A percentile compares a stretch with the other conserved stretches of the same genome.
These are phyloP conservation scores for Philopotamus ludificatus DNA, from an alignment of 1,140 invertebrate genomes.

Conservation along the genomic window DNA sequence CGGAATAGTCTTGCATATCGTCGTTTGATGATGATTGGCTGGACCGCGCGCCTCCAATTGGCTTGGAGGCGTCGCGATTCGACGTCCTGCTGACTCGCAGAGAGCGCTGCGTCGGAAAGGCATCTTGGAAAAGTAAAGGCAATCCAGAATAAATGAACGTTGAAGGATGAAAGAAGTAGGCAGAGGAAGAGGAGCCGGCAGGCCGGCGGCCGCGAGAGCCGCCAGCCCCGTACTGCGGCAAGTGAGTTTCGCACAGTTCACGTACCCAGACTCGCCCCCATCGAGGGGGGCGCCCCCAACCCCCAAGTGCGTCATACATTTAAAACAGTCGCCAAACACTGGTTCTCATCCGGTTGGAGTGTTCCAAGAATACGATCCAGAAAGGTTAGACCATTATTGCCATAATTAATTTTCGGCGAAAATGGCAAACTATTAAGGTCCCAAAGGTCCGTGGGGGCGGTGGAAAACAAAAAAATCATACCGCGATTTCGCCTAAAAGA, in stretches of 20 bases:
- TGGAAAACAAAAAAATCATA: too few species aligned
- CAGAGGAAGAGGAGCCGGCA: neutral
- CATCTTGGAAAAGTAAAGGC: neutral
- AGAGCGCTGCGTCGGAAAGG: neutral
- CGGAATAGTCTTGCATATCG: too few species aligned
- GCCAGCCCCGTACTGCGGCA: conserved; percentile 22
- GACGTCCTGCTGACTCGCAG: neutral
- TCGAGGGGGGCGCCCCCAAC: neutral
- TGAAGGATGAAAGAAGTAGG: neutral
- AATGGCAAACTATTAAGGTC: too few species aligned
- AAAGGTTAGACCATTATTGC: too few species aligned
- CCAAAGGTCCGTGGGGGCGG: too few species aligned
- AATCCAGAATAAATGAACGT: neutral
- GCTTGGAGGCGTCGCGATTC: neutral
- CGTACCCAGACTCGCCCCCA: neutral
- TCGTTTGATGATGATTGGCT: neutral
- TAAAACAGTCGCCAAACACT: neutral
- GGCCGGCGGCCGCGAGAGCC: conserved; percentile 8
- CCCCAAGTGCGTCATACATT: neutral
- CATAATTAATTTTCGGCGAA: neutral
- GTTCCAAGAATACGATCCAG: too few species aligned
- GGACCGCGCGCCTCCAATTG: neutral
- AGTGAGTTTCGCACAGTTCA: neutral
- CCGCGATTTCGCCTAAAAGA: too few species aligned
- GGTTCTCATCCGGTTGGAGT: neutral